Evolutionary conservation across 2,113 vertebrate species (phyloP).

Genomic region (Dromiciops gliroides): DNA sequence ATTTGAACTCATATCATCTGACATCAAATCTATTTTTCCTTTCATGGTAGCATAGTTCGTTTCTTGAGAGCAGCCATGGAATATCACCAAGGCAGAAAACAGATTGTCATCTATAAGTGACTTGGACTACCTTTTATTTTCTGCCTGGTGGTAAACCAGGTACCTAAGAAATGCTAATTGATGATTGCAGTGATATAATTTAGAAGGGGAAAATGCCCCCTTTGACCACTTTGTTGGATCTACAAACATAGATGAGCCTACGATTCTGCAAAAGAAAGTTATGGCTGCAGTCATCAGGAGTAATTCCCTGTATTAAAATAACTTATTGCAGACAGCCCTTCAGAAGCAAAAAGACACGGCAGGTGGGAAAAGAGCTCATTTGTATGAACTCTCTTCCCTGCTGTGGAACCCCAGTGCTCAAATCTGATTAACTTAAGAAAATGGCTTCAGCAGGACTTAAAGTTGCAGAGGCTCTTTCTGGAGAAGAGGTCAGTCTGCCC

Average conservation of each 20-base stretch:
- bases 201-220: background rate
- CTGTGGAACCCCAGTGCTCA: conserved; percentile 36
- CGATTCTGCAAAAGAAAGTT: conserved; percentile 3
- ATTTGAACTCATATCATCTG: background rate
- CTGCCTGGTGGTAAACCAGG: background rate
- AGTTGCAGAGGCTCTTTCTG: conserved; percentile 44
- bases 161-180: background rate
- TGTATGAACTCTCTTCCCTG: conserved; percentile 50
- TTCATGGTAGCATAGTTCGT: background rate
- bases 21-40: background rate
- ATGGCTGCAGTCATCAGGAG: conserved; percentile 11
- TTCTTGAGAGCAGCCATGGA: background rate
- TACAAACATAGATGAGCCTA: background rate
- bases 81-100: background rate
- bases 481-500: conserved; percentile 44
- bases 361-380: conserved; percentile 55
- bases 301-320: conserved; percentile 55
- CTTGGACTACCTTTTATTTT: background rate
- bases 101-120: background rate
- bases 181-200: background rate
- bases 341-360: conserved; percentile 16
- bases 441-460: conserved; percentile 50
- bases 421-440: conserved; percentile 68
- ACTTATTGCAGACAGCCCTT: conserved; percentile 23
- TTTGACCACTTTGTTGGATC: background rate